Percentiles rank a stretch among this genome's conserved stretches.
phyloP scores from a whole-genome alignment of 2,888 invertebrate genomes.

The Protodeltote pygarga region DNA sequence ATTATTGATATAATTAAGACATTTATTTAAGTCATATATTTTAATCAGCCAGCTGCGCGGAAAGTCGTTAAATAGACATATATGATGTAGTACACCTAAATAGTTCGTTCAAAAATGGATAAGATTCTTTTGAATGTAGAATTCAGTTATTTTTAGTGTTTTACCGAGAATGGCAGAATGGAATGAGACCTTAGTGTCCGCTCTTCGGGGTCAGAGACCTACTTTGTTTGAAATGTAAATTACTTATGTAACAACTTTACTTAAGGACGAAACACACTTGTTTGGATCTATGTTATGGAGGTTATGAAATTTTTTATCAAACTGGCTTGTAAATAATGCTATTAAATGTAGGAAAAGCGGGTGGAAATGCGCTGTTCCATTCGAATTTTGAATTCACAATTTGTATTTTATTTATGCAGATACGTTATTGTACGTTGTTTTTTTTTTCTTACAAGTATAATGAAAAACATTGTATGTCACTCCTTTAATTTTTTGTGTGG shows the following conservation, averaged over 20 bases:
- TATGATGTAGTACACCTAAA: constrained; percentile 9
- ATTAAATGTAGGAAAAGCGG: too few relatives aligned
- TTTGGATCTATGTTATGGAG: too few relatives aligned
- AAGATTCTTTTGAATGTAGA: constrained; percentile 6
- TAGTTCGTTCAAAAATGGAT: constrained; percentile 18
- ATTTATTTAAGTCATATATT: constrained; percentile 6
- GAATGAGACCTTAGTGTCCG: not conserved
- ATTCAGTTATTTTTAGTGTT: constrained; percentile 9
- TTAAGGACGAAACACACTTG: too few relatives aligned
- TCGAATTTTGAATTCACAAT: too few relatives aligned
- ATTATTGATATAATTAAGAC: constrained; percentile 18
- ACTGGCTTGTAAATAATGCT: too few relatives aligned
- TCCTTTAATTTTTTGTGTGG: too few relatives aligned
- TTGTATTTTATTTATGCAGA: too few relatives aligned
- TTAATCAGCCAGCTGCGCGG: constrained; percentile 8
- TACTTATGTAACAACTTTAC: not conserved
- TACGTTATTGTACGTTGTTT: too few relatives aligned
- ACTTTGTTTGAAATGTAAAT: constrained; percentile 1
- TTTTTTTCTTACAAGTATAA: too few relatives aligned
- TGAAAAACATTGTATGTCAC: too few relatives aligned
- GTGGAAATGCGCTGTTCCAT: too few relatives aligned
- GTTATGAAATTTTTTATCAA: too few relatives aligned
- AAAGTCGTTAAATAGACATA: constrained; percentile 1
- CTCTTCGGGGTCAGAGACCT: constrained; percentile 5
- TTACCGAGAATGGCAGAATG: constrained; percentile 11